phyloP scores from a whole-genome alignment of 2,888 invertebrate species.

The Mechanitis mazaeus region DNA sequence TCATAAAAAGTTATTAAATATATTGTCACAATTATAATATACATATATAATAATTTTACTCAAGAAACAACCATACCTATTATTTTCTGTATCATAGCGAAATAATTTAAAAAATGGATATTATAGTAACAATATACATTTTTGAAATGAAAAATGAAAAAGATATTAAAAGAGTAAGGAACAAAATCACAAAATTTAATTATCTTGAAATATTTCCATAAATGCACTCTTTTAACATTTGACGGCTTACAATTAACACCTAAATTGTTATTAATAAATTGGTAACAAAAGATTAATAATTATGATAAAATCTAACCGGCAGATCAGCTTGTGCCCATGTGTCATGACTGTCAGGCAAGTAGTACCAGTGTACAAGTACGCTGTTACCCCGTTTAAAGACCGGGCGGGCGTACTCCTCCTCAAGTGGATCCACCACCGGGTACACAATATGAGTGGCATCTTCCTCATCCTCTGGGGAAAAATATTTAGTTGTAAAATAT shows the following conservation, averaged over 20 bases:
- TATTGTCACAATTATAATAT: neutral
- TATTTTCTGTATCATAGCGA: no score
- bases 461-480: conserved; percentile 84
- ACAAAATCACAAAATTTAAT: no score
- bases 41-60: neutral
- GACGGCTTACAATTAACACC: no score
- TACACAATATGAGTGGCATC: conserved; percentile 95
- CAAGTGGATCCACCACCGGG: conserved; percentile 88
- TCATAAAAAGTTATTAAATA: neutral
- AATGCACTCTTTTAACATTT: no score
- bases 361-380: conserved; percentile 96
- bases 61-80: no score
- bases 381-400: conserved; percentile 87
- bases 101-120: no score
- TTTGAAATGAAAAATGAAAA: no score
- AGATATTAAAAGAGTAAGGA: no score
- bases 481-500: neutral
- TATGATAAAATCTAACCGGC: conserved; percentile 46
- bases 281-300: neutral
- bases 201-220: no score
- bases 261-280: no score
- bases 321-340: conserved; percentile 83
- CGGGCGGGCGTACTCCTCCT: conserved; percentile 94
- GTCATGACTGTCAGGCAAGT: conserved; percentile 95
- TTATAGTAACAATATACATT: no score